Conservation (phyloP, 2,888 invertebrate species). For the Meliscaeva auricollis region DNA sequence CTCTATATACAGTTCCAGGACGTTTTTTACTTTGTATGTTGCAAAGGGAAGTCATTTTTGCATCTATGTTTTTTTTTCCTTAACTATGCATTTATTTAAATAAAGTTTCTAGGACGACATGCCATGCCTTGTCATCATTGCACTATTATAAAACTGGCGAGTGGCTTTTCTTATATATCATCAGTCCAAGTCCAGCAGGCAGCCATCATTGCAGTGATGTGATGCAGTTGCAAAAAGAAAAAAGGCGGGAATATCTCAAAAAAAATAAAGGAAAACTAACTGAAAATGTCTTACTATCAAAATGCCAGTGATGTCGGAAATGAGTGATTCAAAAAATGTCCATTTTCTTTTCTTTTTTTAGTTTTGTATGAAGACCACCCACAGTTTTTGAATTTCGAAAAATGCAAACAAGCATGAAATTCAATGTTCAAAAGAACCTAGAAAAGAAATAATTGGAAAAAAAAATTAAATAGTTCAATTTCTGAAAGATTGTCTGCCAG, state of each 20-base stretch:
- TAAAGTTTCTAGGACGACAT: constrained; percentile 35
- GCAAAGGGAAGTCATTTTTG: constrained; percentile 31
- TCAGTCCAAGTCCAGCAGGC: background rate
- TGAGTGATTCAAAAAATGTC: constrained; percentile 34
- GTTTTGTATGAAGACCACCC: background rate
- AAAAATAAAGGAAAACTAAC: constrained; percentile 2
- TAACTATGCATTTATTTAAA: constrained; percentile 22
- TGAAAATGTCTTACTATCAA: constrained; percentile 42
- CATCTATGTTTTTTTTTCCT: constrained; percentile 38
- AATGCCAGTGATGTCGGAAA: constrained; percentile 21
- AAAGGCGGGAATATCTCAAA: background rate
- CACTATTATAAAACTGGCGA: background rate
- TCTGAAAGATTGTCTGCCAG: constrained; percentile 21
- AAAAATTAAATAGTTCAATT: constrained; percentile 16
- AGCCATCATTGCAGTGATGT: no score
- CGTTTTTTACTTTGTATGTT: constrained; percentile 39
- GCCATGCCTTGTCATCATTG: constrained; percentile 16
- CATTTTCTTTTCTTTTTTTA: background rate
- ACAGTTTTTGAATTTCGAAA: constrained; percentile 13
- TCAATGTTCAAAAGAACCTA: constrained; percentile 32
- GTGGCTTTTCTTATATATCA: constrained; percentile 33
- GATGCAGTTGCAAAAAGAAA: background rate
- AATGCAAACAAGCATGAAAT: constrained; percentile 46
- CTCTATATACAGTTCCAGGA: constrained; percentile 20
- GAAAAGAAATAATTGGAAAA: constrained; percentile 21